Evolutionary conservation across 2,797 vertebrate genomes (phyloP).

Genomic region (Myotis vivesi): DNA sequence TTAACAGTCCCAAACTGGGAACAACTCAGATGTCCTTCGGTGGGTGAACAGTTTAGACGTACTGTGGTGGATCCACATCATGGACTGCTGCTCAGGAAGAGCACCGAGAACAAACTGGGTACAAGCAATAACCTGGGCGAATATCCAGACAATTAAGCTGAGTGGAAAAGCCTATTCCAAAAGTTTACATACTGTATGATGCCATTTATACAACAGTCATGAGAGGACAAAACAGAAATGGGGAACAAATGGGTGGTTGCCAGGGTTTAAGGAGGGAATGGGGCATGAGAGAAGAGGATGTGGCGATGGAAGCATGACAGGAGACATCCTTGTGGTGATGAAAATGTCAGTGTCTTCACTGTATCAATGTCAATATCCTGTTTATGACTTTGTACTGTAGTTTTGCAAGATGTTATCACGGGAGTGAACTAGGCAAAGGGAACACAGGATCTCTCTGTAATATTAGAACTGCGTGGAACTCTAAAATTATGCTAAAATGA

Average conservation of each 20-base stretch:
- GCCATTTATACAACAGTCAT: background rate
- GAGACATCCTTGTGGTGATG: background rate
- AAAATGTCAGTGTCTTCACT: background rate
- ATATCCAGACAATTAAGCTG: background rate
- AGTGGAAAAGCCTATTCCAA: background rate
- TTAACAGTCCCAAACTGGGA: background rate
- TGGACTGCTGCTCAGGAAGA: background rate
- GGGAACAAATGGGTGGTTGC: background rate
- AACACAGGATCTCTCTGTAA: background rate
- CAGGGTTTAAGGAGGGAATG: background rate
- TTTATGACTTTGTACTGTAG: background rate
- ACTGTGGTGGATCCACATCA: background rate
- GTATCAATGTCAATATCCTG: background rate
- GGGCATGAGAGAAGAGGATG: background rate
- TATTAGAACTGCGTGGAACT: background rate
- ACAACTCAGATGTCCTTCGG: background rate
- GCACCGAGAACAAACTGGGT: background rate
- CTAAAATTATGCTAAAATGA: background rate
- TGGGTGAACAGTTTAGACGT: background rate
- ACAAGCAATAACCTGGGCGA: background rate
- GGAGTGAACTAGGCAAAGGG: background rate
- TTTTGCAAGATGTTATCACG: background rate
- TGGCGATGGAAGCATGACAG: background rate
- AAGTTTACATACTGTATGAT: background rate
- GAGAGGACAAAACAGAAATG: background rate